Base-by-base conservation (phyloP, 2,797 vertebrate genomes). In the Enteromius trimaculatus region DNA sequence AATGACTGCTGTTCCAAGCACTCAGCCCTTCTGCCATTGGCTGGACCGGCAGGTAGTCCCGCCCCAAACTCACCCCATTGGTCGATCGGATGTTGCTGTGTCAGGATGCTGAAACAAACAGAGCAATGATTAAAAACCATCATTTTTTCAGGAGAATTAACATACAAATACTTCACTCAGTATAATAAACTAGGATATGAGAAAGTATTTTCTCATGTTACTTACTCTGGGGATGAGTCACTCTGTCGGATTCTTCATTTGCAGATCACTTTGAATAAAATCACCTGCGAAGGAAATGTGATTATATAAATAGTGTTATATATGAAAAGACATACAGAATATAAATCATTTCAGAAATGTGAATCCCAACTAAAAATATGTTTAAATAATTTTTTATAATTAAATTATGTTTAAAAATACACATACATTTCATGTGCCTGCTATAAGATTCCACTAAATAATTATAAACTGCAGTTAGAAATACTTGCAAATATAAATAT, bases 1-100 rank as follows among this genome's bases (percentile, higher is more conserved):
- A 37, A 53, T n/a, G 49, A 11, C 66, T 6, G 44, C 17, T n/a
- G 21, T 42, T 26, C 7, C 17, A 9, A 72, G 26, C 11, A 16
- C 29, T 55, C 29, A 37, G 9, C 21, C 21, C 51, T 75, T 58
- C 53, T 42, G 74, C 53, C 13, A 39, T 26, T 76, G 34, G 53
- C 37, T 17, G 9, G 4, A 60, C 2, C 13, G 10, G n/a, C 14
- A 60, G n/a, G 14, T 60, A 26, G 74, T 9, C 53, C 34, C 53
- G n/a, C 74, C 74, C 37, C 37, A 17, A 42, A 11, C n/a, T 77
- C 74, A 42, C 53, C 53, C 74, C n/a, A 60, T 60, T 77, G n/a
- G 53, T 55, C 42, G 74, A 39, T 39, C n/a, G 23, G 53, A 76
- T 26, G 74, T 60, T 6, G 4, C n/a, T 11, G 72, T 58, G 74